Conservation (phyloP, 2,888 invertebrate species). For the Tetrapedia diversipes region DNA sequence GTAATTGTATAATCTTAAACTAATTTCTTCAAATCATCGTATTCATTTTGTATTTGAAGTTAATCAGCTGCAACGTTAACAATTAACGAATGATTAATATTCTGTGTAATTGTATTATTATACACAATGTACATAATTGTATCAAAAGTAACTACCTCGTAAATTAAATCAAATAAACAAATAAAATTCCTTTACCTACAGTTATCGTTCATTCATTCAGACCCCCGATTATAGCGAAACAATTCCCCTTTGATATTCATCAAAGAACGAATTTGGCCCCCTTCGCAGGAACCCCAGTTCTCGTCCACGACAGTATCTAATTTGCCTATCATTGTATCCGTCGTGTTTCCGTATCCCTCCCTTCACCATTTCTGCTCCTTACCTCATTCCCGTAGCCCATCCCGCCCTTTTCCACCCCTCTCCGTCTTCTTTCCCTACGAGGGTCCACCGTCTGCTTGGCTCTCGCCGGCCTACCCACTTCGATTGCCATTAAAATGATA, state of each 20-base stretch:
- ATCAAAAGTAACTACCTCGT: no score
- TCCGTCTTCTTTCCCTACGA: conserved; percentile 24
- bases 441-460: not conserved
- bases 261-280: conserved; percentile 5
- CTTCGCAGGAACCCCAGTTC: no score
- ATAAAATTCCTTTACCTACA: not conserved
- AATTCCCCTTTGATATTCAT: not conserved
- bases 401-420: not conserved
- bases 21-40: no score
- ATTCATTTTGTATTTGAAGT: no score
- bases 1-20: no score
- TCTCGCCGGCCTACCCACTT: conserved; percentile 45
- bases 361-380: not conserved
- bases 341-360: conserved; percentile 11
- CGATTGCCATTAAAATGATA: conserved; percentile 80
- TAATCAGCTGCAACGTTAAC: no score
- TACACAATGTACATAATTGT: no score
- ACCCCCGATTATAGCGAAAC: not conserved
- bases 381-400: not conserved
- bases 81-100: no score
- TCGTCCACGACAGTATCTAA: conserved; percentile 16
- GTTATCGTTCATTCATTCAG: not conserved
- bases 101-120: no score
- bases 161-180: no score
- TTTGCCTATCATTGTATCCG: conserved; percentile 36